phyloP scores from a whole-genome alignment of 2,888 invertebrate genomes.

The Xestia sexstrigata region DNA sequence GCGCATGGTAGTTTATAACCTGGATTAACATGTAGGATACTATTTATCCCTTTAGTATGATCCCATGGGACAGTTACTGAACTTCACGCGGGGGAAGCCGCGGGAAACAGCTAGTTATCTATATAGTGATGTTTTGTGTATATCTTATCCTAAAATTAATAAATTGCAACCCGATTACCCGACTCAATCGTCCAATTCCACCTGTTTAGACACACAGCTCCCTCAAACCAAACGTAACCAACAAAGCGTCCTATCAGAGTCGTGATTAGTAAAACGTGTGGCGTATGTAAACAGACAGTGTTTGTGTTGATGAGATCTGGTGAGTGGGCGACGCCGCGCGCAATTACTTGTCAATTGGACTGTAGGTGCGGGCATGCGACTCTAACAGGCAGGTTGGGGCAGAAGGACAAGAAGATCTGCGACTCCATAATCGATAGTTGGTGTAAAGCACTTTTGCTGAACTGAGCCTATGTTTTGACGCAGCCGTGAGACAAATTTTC shows the following conservation, averaged over 20 bases:
- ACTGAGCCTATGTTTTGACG: background rate
- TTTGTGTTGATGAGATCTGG: constrained; percentile 66
- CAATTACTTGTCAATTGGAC: constrained; percentile 73
- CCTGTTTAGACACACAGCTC: background rate
- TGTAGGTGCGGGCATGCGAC: constrained; percentile 56
- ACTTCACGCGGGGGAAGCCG: too few species aligned
- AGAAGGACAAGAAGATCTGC: constrained; percentile 45
- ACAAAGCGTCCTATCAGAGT: constrained; percentile 42
- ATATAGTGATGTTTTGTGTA: too few species aligned
- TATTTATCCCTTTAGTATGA: too few species aligned
- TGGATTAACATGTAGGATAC: too few species aligned
- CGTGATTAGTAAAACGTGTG: constrained; percentile 62
- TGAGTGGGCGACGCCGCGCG: constrained; percentile 73
- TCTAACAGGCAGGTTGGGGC: background rate
- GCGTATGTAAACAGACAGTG: constrained; percentile 64
- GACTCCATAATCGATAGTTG: background rate
- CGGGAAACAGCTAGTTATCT: too few species aligned
- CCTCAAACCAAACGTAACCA: constrained; percentile 25
- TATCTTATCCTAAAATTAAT: too few species aligned
- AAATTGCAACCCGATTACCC: too few species aligned
- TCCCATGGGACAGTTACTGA: too few species aligned
- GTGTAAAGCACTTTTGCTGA: background rate
- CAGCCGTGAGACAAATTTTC: background rate
- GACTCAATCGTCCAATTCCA: background rate
- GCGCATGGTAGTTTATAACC: too few species aligned